Evolutionary conservation across 2,888 invertebrate species (phyloP).

Genomic region (Acrobeloides nanus): DNA sequence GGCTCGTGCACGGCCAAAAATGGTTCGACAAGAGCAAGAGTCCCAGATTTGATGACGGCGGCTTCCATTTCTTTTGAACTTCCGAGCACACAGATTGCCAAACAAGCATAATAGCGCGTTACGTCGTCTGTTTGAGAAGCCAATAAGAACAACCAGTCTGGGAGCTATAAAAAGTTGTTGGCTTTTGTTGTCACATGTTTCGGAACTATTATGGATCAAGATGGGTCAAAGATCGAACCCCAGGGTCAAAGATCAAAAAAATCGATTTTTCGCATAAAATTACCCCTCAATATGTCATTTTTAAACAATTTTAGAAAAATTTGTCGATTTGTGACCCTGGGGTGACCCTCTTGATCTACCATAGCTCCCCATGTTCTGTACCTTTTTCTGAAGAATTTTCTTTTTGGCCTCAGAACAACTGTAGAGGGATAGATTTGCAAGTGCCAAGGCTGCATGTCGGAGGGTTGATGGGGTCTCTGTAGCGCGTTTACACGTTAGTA

Average conservation of each 20-base stretch:
- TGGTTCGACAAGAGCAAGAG: constrained; percentile 87
- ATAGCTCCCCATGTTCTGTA: too few species aligned
- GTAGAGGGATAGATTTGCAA: constrained; percentile 89
- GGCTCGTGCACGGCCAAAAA: constrained; percentile 90
- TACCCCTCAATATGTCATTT: not conserved
- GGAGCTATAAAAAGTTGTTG: constrained; percentile 33
- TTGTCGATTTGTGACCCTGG: too few species aligned
- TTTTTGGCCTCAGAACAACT: constrained; percentile 60
- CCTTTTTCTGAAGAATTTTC: constrained; percentile 57
- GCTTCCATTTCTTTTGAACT: constrained; percentile 75
- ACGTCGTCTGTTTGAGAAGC: constrained; percentile 78
- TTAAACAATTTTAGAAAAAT: not conserved
- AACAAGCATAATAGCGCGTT: constrained; percentile 93
- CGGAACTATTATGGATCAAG: constrained; percentile 1
- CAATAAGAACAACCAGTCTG: constrained; percentile 83
- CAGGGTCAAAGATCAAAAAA: not conserved
- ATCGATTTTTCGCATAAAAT: constrained; percentile 1
- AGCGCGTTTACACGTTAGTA: constrained; percentile 47
- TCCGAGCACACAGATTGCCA: constrained; percentile 75
- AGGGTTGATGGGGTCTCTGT: constrained; percentile 37
- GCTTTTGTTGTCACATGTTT: not conserved
- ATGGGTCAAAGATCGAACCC: constrained; percentile 2
- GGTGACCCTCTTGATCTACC: too few species aligned
- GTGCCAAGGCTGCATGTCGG: constrained; percentile 86
- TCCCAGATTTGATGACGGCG: constrained; percentile 89